A percentile compares a stretch with the other conserved stretches of the same genome.
Evolutionary conservation across 2,113 vertebrate species (phyloP).

Genomic region (Leptodactylus fuscus): DNA sequence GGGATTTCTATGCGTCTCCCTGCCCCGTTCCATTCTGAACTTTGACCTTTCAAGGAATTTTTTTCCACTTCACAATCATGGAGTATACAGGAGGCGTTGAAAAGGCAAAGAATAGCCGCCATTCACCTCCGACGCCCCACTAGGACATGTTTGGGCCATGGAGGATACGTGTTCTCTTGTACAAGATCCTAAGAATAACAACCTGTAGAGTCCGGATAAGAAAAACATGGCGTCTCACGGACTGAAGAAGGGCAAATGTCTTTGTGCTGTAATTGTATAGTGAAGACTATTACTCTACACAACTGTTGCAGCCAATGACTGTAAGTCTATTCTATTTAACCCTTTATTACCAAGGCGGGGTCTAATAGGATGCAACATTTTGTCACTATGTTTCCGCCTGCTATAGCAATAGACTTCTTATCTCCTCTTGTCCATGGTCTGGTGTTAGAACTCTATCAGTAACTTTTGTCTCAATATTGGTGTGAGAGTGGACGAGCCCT

Average conservation of each 20-base stretch:
- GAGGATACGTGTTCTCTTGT: neutral
- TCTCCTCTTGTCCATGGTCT: too few relatives aligned
- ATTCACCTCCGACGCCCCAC: neutral
- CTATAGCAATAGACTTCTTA: too few relatives aligned
- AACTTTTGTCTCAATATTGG: too few relatives aligned
- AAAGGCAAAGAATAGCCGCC: conserved; percentile 1
- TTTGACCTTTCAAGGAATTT: conserved; percentile 15
- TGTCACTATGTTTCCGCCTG: too few relatives aligned
- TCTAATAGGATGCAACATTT: too few relatives aligned
- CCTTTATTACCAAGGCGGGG: too few relatives aligned
- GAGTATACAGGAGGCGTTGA: neutral
- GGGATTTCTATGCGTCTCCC: neutral
- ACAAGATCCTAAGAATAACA: neutral
- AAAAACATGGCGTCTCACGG: neutral
- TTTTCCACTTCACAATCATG: conserved; percentile 26
- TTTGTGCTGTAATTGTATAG: neutral
- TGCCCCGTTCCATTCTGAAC: neutral
- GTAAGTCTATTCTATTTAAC: too few relatives aligned
- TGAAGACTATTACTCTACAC: too few relatives aligned
- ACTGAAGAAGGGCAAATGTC: neutral
- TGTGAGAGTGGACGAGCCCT: too few relatives aligned
- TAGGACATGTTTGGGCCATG: neutral
- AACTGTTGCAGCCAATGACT: too few relatives aligned
- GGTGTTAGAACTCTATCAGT: too few relatives aligned
- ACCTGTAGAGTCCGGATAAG: neutral